Base-by-base conservation (phyloP, 2,797 vertebrate species). In the Leptoclinus maculatus region DNA sequence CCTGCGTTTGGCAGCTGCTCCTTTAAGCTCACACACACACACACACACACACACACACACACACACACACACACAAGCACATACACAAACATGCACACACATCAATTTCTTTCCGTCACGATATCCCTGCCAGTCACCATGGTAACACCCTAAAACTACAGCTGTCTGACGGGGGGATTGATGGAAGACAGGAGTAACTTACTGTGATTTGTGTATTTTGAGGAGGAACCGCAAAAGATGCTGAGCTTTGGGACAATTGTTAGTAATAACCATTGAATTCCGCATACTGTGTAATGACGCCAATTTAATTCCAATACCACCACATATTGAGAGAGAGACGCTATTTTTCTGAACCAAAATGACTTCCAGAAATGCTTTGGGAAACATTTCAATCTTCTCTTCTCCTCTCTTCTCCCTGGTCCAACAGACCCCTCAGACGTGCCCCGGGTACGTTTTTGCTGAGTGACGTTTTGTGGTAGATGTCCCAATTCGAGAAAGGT, bases 131-230 rank as follows among this genome's bases (percentile, higher is more conserved):
- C 82, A 72, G 91, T 95, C 92, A 85, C 93, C 90, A 95, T 93
- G 91, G 94, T 87, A 94, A 94, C 93, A 62, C 71, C 87, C 83
- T 80, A 89, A 92, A 92, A 88, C 91, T 89, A 90, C 91, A 87
- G 83, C 84, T 84, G 80, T 92, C 79, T 89, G 78, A 80, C 56
- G 43, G 71, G 29, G 81, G 78, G 88, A 87, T 83, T 87, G 86
- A 93, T 87, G 89, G 80, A 51, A 53, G 66, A 75, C 78, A 83
- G 72, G 10, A 29, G 80, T 71, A 79, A 87, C 78, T 83, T 83
- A 73, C 54, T 29, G 45, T 56, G 36, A 77, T 78, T 72, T 76
- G 49, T 74, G 57, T 1, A 57, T 78, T 75, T 85, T 82, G 58
- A 49, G 38, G 5, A 71, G 23, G 51, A 70, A 27, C 27, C 36